Conservation (phyloP, 2,888 invertebrate species). For the Apoderus coryli region DNA sequence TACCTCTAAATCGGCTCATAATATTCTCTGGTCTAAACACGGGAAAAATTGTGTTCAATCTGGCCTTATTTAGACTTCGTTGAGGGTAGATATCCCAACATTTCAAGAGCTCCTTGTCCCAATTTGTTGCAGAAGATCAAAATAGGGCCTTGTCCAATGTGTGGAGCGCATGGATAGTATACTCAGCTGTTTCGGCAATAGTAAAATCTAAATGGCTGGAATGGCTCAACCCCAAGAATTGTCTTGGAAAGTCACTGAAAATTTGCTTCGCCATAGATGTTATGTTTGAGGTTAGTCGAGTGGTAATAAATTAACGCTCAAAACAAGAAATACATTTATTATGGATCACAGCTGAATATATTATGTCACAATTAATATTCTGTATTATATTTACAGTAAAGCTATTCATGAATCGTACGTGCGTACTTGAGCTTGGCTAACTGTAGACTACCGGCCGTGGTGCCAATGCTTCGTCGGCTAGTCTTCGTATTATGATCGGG, state of each 20-base stretch:
- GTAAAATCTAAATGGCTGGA: slow-evolving; percentile 21
- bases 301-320: too few relatives aligned
- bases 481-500: too few relatives aligned
- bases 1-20: slow-evolving; percentile 13
- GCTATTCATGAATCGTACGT: too few relatives aligned
- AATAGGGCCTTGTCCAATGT: slow-evolving; percentile 25
- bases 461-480: too few relatives aligned
- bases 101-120: slow-evolving; percentile 24
- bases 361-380: too few relatives aligned
- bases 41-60: slow-evolving; percentile 17
- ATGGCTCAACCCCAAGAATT: slow-evolving; percentile 22
- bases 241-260: slow-evolving; percentile 18
- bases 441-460: too few relatives aligned
- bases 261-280: slow-evolving; percentile 19
- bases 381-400: too few relatives aligned
- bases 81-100: slow-evolving; percentile 21
- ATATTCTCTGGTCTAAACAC: slow-evolving; percentile 15
- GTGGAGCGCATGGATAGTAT: too few relatives aligned
- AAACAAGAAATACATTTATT: too few relatives aligned
- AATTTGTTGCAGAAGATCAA: slow-evolving; percentile 22
- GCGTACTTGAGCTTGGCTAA: too few relatives aligned
- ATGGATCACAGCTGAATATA: too few relatives aligned
- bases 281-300: too few relatives aligned
- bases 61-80: slow-evolving; percentile 19
- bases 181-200: slow-evolving; percentile 22